phyloP scores from a whole-genome alignment of 2,797 vertebrate species.

The Rhinella marina region DNA sequence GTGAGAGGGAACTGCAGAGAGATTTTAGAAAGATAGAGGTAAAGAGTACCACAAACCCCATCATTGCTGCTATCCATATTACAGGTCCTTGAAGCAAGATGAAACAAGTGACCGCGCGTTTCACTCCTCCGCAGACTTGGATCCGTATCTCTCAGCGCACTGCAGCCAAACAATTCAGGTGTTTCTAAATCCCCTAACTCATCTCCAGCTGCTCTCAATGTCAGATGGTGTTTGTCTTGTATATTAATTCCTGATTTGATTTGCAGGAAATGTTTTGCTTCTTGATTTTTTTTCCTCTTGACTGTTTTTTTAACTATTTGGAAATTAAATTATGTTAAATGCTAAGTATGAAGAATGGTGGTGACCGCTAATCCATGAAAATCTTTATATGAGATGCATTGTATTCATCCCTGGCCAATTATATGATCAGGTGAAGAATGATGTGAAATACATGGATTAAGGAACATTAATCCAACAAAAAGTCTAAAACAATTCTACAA shows the following conservation, averaged over 20 bases:
- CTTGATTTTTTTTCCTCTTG: not conserved
- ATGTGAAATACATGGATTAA: not conserved
- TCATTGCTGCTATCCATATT: too few relatives aligned
- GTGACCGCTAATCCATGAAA: not conserved
- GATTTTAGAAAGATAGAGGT: too few relatives aligned
- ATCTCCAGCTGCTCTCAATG: conserved; percentile 41
- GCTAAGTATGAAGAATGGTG: conserved; percentile 10
- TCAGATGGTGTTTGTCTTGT: conserved; percentile 46
- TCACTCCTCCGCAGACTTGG: conserved; percentile 7
- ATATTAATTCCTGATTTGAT: conserved; percentile 28
- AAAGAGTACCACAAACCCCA: too few relatives aligned
- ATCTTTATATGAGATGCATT: not conserved
- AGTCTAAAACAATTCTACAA: too few relatives aligned
- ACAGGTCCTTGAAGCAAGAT: not conserved
- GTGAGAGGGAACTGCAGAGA: too few relatives aligned
- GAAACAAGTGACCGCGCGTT: not conserved
- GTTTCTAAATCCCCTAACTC: conserved; percentile 45
- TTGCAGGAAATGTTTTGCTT: conserved; percentile 22
- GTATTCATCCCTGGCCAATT: not conserved
- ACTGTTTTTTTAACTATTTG: not conserved
- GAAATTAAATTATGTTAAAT: not conserved
- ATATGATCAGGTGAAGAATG: not conserved
- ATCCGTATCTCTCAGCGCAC: not conserved
- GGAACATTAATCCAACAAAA: too few relatives aligned
- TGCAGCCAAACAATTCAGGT: conserved; percentile 53